phyloP scores from a whole-genome alignment of 2,888 invertebrate genomes.

The Alentia gelatinosa region DNA sequence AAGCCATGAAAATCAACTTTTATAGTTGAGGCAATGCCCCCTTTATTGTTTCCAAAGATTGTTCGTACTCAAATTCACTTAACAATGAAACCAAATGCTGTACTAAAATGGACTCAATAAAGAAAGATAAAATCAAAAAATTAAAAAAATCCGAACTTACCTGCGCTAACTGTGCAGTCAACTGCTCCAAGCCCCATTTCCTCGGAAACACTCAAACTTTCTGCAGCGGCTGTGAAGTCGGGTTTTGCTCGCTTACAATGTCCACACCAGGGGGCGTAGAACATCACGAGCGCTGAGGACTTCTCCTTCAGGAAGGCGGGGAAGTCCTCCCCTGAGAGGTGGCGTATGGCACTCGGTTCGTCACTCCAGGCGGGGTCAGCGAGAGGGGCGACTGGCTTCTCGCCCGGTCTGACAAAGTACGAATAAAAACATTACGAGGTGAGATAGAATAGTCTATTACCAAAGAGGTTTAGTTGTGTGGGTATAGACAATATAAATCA shows the following conservation, averaged over 20 bases:
- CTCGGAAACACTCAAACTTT: conserved; percentile 87
- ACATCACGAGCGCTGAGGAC: conserved; percentile 93
- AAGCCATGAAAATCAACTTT: neutral
- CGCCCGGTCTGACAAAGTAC: no score
- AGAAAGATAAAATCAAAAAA: neutral
- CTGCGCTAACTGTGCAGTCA: conserved; percentile 87
- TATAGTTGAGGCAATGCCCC: neutral
- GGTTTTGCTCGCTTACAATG: conserved; percentile 93
- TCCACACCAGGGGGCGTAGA: conserved; percentile 96
- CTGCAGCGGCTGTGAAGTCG: conserved; percentile 89
- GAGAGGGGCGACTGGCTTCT: conserved; percentile 29
- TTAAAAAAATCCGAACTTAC: conserved; percentile 29
- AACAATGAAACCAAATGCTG: neutral
- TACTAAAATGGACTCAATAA: no score
- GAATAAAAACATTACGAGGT: no score
- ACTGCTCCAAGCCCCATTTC: conserved; percentile 88
- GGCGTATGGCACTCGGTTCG: conserved; percentile 88
- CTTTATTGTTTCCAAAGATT: neutral
- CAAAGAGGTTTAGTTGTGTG: no score
- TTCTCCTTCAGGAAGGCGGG: conserved; percentile 88
- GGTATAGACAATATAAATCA: no score
- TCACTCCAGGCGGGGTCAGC: conserved; percentile 88
- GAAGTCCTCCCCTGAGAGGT: conserved; percentile 88
- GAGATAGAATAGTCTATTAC: no score
- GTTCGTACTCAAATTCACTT: neutral